Evolutionary conservation across 2,888 invertebrate genomes (phyloP).

Genomic region (Lithosia quadra): DNA sequence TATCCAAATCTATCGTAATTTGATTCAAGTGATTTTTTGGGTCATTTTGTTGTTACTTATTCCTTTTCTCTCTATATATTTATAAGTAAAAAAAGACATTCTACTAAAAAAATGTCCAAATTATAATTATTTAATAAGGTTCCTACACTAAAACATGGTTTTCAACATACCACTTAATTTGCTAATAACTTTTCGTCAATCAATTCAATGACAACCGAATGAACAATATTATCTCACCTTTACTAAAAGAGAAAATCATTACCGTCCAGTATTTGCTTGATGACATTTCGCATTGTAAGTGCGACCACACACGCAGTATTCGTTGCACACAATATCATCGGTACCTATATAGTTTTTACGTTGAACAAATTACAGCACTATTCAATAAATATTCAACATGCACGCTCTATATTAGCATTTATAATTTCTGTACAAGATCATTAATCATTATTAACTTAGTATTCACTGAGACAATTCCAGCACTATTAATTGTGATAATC

Average conservation of each 20-base stretch:
- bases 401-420: constrained; percentile 68
- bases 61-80: too few species aligned
- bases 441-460: constrained; percentile 73
- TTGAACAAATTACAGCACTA: constrained; percentile 68
- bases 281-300: constrained; percentile 57
- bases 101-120: too few species aligned
- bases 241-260: constrained; percentile 54
- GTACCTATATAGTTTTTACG: constrained; percentile 60
- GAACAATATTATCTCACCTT: constrained; percentile 52
- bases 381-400: constrained; percentile 66
- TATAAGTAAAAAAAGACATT: too few species aligned
- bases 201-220: background rate
- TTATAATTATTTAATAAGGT: too few species aligned
- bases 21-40: too few species aligned
- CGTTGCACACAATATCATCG: constrained; percentile 68
- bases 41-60: too few species aligned
- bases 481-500: constrained; percentile 49
- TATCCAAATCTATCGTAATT: too few species aligned
- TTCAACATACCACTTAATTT: background rate
- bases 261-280: constrained; percentile 50
- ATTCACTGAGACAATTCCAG: constrained; percentile 59
- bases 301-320: constrained; percentile 59
- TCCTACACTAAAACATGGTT: background rate
- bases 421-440: constrained; percentile 65
- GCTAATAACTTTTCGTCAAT: background rate